A percentile compares a stretch with the other conserved stretches of the same genome.
phyloP scores from a whole-genome alignment of 2,797 vertebrate species.

The Scolopax bukidnonensis region DNA sequence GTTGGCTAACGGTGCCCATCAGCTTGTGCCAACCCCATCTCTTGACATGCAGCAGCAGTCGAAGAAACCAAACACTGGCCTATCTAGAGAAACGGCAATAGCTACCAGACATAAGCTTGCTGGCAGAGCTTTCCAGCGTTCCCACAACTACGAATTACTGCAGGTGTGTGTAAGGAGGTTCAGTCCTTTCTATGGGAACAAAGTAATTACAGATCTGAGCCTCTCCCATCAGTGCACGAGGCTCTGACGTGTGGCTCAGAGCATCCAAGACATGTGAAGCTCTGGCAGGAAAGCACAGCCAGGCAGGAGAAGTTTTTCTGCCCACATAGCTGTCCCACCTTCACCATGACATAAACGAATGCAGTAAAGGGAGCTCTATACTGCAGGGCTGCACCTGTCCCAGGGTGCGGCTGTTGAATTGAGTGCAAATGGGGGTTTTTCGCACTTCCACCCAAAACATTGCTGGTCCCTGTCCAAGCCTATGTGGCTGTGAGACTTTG shows the following conservation, averaged over 20 bases:
- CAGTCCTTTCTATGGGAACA: neutral
- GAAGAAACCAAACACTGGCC: neutral
- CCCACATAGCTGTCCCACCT: neutral
- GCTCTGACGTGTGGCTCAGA: neutral
- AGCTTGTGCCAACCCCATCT: neutral
- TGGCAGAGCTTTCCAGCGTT: neutral
- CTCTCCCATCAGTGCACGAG: neutral
- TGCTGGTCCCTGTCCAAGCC: neutral
- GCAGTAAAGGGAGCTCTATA: neutral
- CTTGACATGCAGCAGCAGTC: neutral
- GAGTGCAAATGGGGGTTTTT: accelerated
- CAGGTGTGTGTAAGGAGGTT: neutral
- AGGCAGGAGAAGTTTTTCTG: neutral
- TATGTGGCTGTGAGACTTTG: neutral
- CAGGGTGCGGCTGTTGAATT: neutral
- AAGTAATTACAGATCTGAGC: neutral
- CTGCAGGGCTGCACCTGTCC: neutral
- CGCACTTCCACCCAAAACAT: neutral
- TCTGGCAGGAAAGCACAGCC: neutral
- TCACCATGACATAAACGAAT: neutral
- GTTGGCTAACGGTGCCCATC: neutral
- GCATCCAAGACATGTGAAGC: neutral
- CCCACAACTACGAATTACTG: neutral
- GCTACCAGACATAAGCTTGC: neutral
- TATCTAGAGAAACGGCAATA: neutral